Base-by-base conservation (phyloP, 2,797 vertebrate species). In the Echeneis naucrates region DNA sequence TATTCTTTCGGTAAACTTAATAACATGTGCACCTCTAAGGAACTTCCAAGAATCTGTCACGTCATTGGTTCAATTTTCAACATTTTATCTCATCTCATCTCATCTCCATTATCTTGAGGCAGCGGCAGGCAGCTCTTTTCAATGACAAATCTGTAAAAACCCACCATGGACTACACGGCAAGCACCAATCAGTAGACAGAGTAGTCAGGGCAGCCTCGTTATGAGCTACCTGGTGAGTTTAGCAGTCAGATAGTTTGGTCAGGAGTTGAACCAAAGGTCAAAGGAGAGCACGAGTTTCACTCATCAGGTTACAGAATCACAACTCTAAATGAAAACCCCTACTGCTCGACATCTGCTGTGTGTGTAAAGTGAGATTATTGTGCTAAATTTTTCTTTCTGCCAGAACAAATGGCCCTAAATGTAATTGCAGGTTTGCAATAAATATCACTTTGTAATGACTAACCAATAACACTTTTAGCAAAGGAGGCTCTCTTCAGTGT, bases 391-490 rank as follows among this genome's bases (percentile, higher is more conserved):
- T 19, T 19, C 2, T 52, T 52, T 9, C 26, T 3, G 24, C 44
- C 8, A n/a, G n/a, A n/a, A n/a, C 11, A 14, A 23, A 10, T 24
- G 10, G n/a, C n/a, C 14, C 12, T 4, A 52, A 50, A 27, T 17
- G 16, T 51, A 16, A 23, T 1, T 53, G 32, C 40, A 33, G 9
- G 21, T 57, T 53, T 42, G 0, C 65, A 53, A 75, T 23, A 42
- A 21, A 30, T 37, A 54, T 6, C 62, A 60, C 4, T n/a, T n/a
- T 38, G n/a, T 37, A 52, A 62, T 24, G 42, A 88, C 84, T 94
- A 91, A 99, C 98, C 98, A 79, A 99, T 99, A 10, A 99, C 98
- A 72, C 98, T 99, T 92, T 99, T 99, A 48, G 98, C 98, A 77
- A 99, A 99, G 0, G 98, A 99, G 21, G 98, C 94, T 83, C 98